Evolutionary conservation across 2,888 invertebrate species (phyloP).

Genomic region (Monochamus alternatus): DNA sequence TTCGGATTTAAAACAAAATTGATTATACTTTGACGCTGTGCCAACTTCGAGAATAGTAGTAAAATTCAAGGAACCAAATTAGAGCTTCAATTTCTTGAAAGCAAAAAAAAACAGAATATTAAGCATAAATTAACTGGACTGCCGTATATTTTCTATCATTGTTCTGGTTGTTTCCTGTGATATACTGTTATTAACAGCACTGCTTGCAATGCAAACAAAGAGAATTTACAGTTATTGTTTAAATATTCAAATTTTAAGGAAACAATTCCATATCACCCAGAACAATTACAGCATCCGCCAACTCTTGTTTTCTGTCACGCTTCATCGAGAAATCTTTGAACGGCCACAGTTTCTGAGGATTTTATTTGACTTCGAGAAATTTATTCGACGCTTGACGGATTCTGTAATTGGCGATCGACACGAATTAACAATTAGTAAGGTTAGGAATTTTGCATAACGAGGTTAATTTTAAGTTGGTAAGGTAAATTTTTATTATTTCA

Average conservation of each 20-base stretch:
- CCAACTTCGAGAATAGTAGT: no score
- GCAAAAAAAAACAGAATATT: no score
- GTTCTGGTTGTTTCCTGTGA: not conserved
- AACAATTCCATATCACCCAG: not conserved
- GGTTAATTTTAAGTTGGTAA: no score
- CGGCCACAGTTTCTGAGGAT: not conserved
- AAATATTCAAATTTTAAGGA: not conserved
- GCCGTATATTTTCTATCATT: no score
- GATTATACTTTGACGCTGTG: no score
- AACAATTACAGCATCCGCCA: not conserved
- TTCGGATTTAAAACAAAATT: no score
- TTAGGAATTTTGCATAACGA: conserved; percentile 16
- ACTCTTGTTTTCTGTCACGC: not conserved
- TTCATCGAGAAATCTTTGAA: not conserved
- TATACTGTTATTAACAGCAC: not conserved
- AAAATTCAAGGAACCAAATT: no score
- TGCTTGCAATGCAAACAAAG: not conserved
- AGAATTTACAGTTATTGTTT: not conserved
- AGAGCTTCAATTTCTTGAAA: no score
- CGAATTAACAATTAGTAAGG: conserved; percentile 8
- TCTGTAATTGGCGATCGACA: conserved; percentile 4
- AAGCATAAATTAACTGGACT: no score
- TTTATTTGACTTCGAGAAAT: not conserved
- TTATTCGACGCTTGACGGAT: not conserved
- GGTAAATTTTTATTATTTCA: no score